These are phyloP conservation scores for Nematopogon swammerdamellus DNA, from an alignment of 2,888 invertebrate species.

Conservation along the genomic window DNA sequence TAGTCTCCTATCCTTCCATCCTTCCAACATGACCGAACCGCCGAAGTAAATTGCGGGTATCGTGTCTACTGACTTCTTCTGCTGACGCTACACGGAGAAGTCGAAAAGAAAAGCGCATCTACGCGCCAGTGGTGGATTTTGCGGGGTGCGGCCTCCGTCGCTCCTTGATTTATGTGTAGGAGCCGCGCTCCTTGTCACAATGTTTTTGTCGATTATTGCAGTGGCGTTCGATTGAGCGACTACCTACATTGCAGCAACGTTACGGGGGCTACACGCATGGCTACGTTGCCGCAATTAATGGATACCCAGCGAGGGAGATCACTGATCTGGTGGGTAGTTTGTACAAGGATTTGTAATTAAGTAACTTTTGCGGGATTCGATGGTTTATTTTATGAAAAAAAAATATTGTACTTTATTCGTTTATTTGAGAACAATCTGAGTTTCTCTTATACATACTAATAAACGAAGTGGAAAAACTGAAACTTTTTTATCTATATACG, in stretches of 20 bases:
- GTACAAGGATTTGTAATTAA: too few relatives aligned
- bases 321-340: too few relatives aligned
- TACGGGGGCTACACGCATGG: neutral
- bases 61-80: neutral
- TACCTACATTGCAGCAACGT: neutral
- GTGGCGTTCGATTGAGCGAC: neutral
- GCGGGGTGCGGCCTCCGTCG: neutral
- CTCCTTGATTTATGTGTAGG: neutral
- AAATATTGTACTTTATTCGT: too few relatives aligned
- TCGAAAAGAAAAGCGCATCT: neutral
- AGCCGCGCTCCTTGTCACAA: slow-evolving; percentile 22
- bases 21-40: too few relatives aligned
- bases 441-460: too few relatives aligned
- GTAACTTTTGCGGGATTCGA: too few relatives aligned
- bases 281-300: neutral
- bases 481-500: too few relatives aligned
- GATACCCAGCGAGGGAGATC: neutral
- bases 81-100: neutral
- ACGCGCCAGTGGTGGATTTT: neutral
- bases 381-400: too few relatives aligned
- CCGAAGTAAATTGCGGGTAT: too few relatives aligned
- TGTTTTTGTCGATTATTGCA: slow-evolving; percentile 18
- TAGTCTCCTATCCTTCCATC: too few relatives aligned
- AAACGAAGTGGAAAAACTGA: too few relatives aligned
- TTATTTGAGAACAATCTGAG: too few relatives aligned